These are phyloP conservation scores for Helicolenus hilgendorfi DNA, from an alignment of 2,797 vertebrate species.

Conservation along the genomic window DNA sequence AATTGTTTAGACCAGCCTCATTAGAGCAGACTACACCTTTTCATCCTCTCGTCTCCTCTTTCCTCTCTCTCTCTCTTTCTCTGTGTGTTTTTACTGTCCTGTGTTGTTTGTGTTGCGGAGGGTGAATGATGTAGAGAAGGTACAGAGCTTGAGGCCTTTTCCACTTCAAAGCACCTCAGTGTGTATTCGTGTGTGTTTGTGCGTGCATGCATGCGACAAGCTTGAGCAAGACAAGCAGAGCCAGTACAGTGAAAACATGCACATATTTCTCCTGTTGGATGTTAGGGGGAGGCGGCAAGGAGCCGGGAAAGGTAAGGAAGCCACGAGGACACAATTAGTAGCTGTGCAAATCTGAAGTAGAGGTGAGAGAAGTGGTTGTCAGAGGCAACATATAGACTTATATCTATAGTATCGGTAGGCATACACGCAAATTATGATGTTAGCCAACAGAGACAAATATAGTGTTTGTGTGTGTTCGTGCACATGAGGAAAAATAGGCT, in stretches of 20 bases:
- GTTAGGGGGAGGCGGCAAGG: constrained; percentile 10
- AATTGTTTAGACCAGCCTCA: constrained; percentile 37
- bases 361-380: constrained; percentile 28
- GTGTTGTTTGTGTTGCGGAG: constrained; percentile 80
- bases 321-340: constrained; percentile 31
- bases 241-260: constrained; percentile 60
- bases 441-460: not conserved
- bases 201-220: constrained; percentile 71
- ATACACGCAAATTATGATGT: constrained; percentile 4
- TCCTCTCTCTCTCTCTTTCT: not conserved
- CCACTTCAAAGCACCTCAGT: constrained; percentile 84
- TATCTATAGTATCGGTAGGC: constrained; percentile 1
- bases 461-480: constrained; percentile 5
- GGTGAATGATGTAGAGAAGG: constrained; percentile 87
- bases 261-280: constrained; percentile 61
- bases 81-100: constrained; percentile 39
- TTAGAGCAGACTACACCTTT: constrained; percentile 52
- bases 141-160: constrained; percentile 86
- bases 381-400: not conserved
- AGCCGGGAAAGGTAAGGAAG: constrained; percentile 25
- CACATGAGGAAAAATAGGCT: not conserved
- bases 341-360: constrained; percentile 11
- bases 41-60: constrained; percentile 3
- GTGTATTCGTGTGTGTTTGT: constrained; percentile 66
- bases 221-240: constrained; percentile 76